Base-by-base conservation (phyloP, 2,888 invertebrate species). In the Drosophila borborema region DNA sequence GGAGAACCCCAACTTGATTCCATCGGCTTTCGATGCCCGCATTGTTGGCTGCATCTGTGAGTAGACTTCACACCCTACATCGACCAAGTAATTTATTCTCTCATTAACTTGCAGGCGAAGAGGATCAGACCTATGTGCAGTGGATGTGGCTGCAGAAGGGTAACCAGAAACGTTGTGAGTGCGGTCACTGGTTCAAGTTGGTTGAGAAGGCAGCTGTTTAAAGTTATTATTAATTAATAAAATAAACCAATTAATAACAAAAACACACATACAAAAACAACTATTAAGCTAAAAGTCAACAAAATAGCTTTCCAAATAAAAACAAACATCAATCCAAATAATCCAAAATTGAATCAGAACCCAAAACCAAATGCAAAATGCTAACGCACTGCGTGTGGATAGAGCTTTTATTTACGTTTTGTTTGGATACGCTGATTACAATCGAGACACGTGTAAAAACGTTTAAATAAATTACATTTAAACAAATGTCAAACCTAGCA, bases 141-240 rank as follows among this genome's bases (percentile, higher is more conserved):
- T 99, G 98, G 98, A 98, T 99, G 96, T 98, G 98, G 97, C 94
- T 99, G 90, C 96, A 98, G 93, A 95, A 96, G 94, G 99, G 97
- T 45, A 95, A 96, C 86, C 96, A 98, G 72, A 97, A 97, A 92
- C 96, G 99, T 88, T 99, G 99, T 92, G 97, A 97, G 92, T 99
- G 99, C 93, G 99, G 99, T 66, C 96, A 98, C 93, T 99, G 98
- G 98, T 99, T 98, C 94, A 97, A 98, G 94, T 95, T 99, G 88
- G 95, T 96, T 70, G 96, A 96, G 93, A 96, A 96, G 93, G 94
- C 95, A 79, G 95, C 96, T 81, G 91, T 96, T 91, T 96, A 96
- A 96, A 93, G 84, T 85, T 85, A 89, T 85, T 85, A 85, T 83
- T 89, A 83, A 83, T 77, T 86, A 89, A 80, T 76, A 80, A 72